A percentile compares a stretch with the other conserved stretches of the same genome.
phyloP scores from a whole-genome alignment of 2,888 invertebrate genomes.

The Plusia festucae region DNA sequence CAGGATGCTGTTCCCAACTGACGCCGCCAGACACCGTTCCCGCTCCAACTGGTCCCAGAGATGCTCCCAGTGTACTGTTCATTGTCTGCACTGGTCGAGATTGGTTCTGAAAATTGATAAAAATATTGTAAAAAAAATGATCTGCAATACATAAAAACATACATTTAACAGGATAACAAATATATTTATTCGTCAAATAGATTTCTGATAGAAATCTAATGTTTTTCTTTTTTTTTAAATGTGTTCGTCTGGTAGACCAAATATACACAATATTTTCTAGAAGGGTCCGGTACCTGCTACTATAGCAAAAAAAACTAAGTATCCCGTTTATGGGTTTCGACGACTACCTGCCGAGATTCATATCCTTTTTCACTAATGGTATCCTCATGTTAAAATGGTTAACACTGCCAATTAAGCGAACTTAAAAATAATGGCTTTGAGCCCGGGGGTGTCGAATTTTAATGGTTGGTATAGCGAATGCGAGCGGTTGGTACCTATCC shows the following conservation, averaged over 20 bases:
- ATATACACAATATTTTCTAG: conserved; percentile 67
- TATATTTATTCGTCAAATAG: no score
- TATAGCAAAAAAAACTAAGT: conserved; percentile 79
- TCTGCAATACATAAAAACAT: conserved; percentile 17
- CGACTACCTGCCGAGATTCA: conserved; percentile 83
- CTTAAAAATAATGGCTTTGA: conserved; percentile 77
- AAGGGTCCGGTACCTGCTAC: conserved; percentile 83
- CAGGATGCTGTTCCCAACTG: conserved; percentile 83
- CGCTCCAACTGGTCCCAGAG: conserved; percentile 72
- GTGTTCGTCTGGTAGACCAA: conserved; percentile 57
- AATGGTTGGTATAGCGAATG: conserved; percentile 71
- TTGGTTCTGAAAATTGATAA: conserved; percentile 85
- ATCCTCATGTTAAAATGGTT: conserved; percentile 76
- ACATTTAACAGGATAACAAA: no score
- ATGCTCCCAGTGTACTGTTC: conserved; percentile 69
- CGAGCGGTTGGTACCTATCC: conserved; percentile 62
- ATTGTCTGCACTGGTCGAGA: conserved; percentile 87
- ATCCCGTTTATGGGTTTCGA: conserved; percentile 74
- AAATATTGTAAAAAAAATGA: conserved; percentile 41
- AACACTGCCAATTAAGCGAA: conserved; percentile 84
- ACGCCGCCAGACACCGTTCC: conserved; percentile 66
- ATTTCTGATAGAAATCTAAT: no score
- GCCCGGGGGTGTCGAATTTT: conserved; percentile 79
- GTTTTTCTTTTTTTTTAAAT: no score
- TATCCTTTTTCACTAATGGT: conserved; percentile 82